Base-by-base conservation (phyloP, 2,113 vertebrate genomes). In the Martes martes region DNA sequence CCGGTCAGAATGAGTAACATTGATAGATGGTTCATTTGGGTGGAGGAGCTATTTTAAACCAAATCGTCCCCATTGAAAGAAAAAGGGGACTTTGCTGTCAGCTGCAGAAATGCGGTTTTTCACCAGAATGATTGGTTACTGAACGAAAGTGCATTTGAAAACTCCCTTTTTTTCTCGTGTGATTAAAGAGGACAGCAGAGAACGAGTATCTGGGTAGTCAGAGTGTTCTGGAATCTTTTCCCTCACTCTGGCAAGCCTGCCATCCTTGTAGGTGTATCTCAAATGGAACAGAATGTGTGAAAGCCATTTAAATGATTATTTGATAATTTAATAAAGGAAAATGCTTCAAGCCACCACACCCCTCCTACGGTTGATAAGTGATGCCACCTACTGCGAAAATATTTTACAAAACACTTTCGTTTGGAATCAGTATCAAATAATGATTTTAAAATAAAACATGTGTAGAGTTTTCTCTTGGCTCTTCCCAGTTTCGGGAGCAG, bases 1-100 rank as follows among this genome's bases (percentile, higher is more conserved):
- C 95, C 95, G 96, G 96, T 98, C 96, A 98, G 92, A 88, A 97
- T 97, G 93, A 97, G 92, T 96, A 97, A 98, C 98, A 98, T 94
- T 94, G 95, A 98, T 95, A 98, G 97, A 87, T 96, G 91, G 88
- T 97, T 95, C 90, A 95, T 98, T 97, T 97, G 98, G 6, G 0
- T 97, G 98, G 98, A 97, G 95, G 97, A 96, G 93, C 93, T 95
- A 83, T 97, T 97, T 97, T 95, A 98, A 98, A 96, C 96, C 91
- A 97, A 98, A 98, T 87, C 93, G 86, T 97, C 81, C 88, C 57
- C 57, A 16, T 76, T 0, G 26, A 96, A 93, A 98, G 95, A 88
- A 88, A 91, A 96, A 61, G 76, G 47, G n/a, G 21, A 89, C 94
- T 98, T 97, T 85, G 36, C 50, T 88, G 55, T 97, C 42, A 16